A percentile compares a stretch with the other conserved stretches of the same genome.
Conservation (phyloP, 2,797 vertebrate genomes). For the Notamacropus eugenii region DNA sequence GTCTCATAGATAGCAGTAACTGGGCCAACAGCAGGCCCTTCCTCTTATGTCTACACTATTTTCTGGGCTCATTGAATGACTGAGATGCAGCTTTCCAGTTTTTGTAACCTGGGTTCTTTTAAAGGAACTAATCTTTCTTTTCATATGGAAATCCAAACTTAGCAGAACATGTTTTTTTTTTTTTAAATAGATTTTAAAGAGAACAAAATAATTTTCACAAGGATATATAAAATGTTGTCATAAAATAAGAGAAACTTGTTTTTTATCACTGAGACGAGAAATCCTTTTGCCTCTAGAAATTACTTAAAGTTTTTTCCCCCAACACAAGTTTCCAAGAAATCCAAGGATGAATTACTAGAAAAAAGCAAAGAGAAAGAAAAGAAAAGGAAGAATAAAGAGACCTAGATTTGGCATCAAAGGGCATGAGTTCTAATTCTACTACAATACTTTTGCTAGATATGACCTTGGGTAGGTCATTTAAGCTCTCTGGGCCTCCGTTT, state of each 20-base stretch:
- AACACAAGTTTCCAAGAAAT: not conserved
- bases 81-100: not conserved
- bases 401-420: not conserved
- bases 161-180: not conserved
- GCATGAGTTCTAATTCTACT: not conserved
- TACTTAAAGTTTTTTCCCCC: not conserved
- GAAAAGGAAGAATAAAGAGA: not conserved
- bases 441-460: not conserved
- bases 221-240: not conserved
- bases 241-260: not conserved
- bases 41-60: not conserved
- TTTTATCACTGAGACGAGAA: not conserved
- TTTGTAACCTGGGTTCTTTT: slow-evolving; percentile 4
- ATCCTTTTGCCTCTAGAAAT: not conserved
- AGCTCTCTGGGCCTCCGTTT: not conserved
- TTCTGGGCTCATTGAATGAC: not conserved
- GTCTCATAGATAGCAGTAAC: not conserved
- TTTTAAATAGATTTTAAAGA: slow-evolving; percentile 27
- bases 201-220: not conserved
- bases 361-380: not conserved
- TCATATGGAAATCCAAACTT: not conserved
- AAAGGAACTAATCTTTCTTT: slow-evolving; percentile 8
- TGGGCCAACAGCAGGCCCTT: not conserved
- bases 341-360: not conserved
- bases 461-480: not conserved